Conservation (phyloP, 1,140 invertebrate genomes). For the Pogonus chalceus region DNA sequence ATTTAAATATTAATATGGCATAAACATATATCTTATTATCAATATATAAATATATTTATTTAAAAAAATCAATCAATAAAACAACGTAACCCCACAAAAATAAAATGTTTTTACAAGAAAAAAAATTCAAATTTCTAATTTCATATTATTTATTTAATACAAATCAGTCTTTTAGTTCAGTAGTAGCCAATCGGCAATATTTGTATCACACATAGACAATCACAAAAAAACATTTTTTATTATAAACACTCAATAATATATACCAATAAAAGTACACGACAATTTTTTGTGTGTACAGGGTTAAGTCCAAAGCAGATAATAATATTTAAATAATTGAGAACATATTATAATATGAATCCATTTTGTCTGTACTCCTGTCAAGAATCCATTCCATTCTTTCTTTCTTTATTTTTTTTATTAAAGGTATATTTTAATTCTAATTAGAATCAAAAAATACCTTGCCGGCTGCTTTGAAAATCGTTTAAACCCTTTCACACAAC, state of each 20-base stretch:
- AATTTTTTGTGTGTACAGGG: not conserved
- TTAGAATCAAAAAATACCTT: no score
- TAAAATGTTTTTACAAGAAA: not conserved
- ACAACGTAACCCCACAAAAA: no score
- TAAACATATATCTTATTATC: no score
- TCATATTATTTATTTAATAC: conserved; percentile 23
- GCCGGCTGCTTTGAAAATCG: no score
- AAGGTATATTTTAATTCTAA: no score
- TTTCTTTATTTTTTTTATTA: no score
- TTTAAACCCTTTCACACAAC: not conserved
- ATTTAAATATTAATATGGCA: no score
- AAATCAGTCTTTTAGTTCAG: conserved; percentile 34
- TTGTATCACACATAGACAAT: conserved; percentile 32
- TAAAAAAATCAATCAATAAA: no score
- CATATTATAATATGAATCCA: conserved; percentile 9
- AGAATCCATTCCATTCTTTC: no score
- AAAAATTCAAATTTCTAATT: not conserved
- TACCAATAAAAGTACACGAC: conserved; percentile 8
- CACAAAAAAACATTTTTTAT: conserved; percentile 30
- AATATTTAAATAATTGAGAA: conserved; percentile 13
- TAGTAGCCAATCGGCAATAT: conserved; percentile 25
- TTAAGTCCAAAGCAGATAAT: conserved; percentile 5
- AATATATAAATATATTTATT: no score
- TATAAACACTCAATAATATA: conserved; percentile 22
- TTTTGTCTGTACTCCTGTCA: conserved; percentile 6